These are phyloP conservation scores for Sycophila sp. DNA, from an alignment of 1,140 invertebrate species.

Conservation along the genomic window DNA sequence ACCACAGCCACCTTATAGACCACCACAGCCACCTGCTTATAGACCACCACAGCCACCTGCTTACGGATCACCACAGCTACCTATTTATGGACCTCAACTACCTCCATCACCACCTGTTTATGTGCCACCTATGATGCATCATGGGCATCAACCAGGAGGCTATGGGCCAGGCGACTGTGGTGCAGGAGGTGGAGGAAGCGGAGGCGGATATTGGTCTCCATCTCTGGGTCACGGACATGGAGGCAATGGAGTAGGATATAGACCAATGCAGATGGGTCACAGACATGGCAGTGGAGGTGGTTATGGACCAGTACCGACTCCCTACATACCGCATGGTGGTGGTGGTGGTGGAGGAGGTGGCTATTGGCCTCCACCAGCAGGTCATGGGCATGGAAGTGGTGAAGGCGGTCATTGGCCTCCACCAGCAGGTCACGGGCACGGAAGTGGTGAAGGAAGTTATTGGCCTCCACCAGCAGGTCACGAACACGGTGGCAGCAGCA, in stretches of 20 bases:
- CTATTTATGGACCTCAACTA: too few species aligned
- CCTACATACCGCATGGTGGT: too few species aligned
- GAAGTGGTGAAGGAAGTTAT: not conserved
- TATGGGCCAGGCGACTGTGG: too few species aligned
- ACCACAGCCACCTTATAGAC: not conserved
- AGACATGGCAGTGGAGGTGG: constrained; percentile 6
- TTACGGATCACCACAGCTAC: not conserved
- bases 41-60: too few species aligned
- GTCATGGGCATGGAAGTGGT: too few species aligned
- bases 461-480: not conserved
- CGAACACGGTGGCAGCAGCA: constrained; percentile 4
- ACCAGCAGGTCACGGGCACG: not conserved
- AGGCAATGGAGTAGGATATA: not conserved
- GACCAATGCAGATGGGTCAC: not conserved
- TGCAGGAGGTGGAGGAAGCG: too few species aligned
- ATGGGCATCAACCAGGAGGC: too few species aligned
- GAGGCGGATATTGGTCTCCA: too few species aligned
- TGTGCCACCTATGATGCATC: too few species aligned
- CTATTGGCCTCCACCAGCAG: too few species aligned
- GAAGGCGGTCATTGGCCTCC: too few species aligned
- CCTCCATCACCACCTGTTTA: not conserved
- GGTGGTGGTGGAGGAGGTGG: not conserved
- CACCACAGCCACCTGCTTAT: not conserved
- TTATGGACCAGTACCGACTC: too few species aligned
- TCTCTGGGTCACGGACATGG: not conserved